phyloP scores from a whole-genome alignment of 2,888 invertebrate species.

The Nephrotoma flavescens region DNA sequence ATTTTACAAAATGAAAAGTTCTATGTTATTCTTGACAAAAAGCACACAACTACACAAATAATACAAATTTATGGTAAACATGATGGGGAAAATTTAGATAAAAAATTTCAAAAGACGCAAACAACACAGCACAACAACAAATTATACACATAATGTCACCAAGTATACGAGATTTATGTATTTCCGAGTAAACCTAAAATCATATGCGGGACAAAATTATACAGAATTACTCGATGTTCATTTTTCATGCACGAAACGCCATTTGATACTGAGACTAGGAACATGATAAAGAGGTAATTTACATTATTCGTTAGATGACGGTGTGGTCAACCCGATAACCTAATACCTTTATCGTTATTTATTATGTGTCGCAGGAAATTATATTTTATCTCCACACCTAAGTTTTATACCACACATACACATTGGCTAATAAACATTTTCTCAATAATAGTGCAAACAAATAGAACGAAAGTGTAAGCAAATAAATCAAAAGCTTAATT shows the following conservation, averaged over 20 bases:
- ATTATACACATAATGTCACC: not conserved
- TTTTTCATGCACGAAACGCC: not conserved
- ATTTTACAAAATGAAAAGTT: not conserved
- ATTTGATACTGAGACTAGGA: not conserved
- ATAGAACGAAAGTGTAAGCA: not conserved
- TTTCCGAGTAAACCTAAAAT: not conserved
- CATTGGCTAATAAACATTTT: not conserved
- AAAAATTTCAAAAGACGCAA: not conserved
- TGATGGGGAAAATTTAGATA: not conserved
- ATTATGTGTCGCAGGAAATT: not conserved
- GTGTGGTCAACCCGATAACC: not conserved
- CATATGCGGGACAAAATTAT: not conserved
- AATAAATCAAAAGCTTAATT: not conserved
- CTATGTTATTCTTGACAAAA: not conserved
- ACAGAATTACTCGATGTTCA: not conserved
- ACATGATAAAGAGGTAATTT: not conserved
- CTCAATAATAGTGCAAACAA: not conserved
- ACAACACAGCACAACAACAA: not conserved
- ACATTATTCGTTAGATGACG: not conserved
- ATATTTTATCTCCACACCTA: not conserved
- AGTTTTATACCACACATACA: not conserved
- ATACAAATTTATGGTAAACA: not conserved
- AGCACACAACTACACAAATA: not conserved
- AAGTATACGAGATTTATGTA: not conserved
- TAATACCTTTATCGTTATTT: not conserved